phyloP scores from a whole-genome alignment of 2,797 vertebrate species.

The Pyrocephalus nanus region DNA sequence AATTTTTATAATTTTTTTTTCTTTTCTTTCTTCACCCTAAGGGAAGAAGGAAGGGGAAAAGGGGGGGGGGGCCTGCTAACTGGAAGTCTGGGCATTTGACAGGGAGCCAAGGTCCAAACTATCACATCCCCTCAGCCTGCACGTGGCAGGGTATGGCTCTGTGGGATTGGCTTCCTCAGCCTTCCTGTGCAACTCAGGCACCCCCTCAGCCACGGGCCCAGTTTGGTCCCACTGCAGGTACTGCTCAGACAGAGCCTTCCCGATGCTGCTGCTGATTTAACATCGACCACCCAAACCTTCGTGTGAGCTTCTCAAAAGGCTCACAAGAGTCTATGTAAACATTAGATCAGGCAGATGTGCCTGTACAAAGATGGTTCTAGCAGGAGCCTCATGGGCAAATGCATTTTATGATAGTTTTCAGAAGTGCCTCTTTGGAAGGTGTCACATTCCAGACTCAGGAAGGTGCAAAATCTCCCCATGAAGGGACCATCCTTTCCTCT shows the following conservation, averaged over 20 bases:
- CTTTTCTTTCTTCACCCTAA: too few species aligned
- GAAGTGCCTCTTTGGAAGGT: neutral
- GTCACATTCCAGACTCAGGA: neutral
- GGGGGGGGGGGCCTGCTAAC: too few species aligned
- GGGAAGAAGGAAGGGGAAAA: too few species aligned
- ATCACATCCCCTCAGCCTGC: neutral
- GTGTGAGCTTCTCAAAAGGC: neutral
- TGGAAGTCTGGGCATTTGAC: too few species aligned
- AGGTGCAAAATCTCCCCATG: neutral
- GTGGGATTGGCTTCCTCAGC: neutral
- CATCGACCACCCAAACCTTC: rapidly evolving
- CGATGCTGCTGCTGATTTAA: neutral
- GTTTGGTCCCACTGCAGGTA: neutral
- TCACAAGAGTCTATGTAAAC: neutral
- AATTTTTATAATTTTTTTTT: too few species aligned
- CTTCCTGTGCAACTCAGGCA: neutral
- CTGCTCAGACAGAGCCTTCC: neutral
- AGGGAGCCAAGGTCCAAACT: too few species aligned
- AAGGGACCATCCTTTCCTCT: neutral
- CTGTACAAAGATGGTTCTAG: neutral
- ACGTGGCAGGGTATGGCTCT: neutral
- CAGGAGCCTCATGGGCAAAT: neutral
- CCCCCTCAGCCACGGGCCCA: neutral
- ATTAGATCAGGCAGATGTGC: neutral
- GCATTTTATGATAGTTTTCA: neutral